phyloP scores from a whole-genome alignment of 2,888 invertebrate species.

The Noctua janthina region DNA sequence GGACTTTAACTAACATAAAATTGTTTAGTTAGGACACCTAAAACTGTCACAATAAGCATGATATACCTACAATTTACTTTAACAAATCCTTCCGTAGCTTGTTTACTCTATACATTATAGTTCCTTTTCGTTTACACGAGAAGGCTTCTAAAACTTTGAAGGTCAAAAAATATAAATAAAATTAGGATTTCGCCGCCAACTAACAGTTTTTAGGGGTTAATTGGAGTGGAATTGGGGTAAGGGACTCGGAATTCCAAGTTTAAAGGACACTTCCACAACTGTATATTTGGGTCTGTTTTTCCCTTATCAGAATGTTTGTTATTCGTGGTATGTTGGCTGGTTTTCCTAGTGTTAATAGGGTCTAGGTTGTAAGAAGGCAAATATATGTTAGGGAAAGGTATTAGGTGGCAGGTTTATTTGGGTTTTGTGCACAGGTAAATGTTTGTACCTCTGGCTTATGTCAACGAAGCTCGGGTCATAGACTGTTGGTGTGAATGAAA shows the following conservation, averaged over 20 bases:
- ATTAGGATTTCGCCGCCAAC: slow-evolving; percentile 57
- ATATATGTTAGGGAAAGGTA: slow-evolving; percentile 50
- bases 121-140: slow-evolving; percentile 58
- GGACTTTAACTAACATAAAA: slow-evolving; percentile 49
- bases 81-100: slow-evolving; percentile 51
- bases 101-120: slow-evolving; percentile 57
- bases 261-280: slow-evolving; percentile 51
- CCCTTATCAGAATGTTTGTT: slow-evolving; percentile 61
- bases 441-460: slow-evolving; percentile 40
- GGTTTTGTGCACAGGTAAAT: slow-evolving; percentile 49
- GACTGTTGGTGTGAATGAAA: slow-evolving; percentile 21
- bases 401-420: slow-evolving; percentile 56
- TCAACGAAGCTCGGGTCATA: slow-evolving; percentile 40
- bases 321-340: slow-evolving; percentile 38
- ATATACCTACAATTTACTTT: slow-evolving; percentile 55
- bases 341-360: slow-evolving; percentile 58
- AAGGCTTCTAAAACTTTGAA: slow-evolving; percentile 64
- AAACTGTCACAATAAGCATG: slow-evolving; percentile 59
- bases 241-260: slow-evolving; percentile 55
- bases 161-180: slow-evolving; percentile 64
- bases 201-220: slow-evolving; percentile 65
- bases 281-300: slow-evolving; percentile 45
- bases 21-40: slow-evolving; percentile 55
- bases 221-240: slow-evolving; percentile 53
- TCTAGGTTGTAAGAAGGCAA: slow-evolving; percentile 48